Evolutionary conservation across 2,888 invertebrate genomes (phyloP), one percentile per base, ranked within the genome.

Genomic region (Aromia moschata): DNA sequence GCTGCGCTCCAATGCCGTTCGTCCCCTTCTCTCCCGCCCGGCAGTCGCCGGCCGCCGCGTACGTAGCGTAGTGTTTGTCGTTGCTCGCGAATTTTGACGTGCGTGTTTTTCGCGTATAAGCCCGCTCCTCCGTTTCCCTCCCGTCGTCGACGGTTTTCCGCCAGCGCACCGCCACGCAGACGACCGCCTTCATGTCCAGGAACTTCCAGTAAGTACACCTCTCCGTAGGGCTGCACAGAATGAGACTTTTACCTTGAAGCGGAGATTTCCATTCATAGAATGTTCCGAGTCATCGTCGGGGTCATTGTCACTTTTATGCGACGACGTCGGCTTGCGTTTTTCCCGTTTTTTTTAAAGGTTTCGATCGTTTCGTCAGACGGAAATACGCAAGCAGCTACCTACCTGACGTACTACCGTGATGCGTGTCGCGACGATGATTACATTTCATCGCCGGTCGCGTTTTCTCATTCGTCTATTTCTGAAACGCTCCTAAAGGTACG

Each of bases 251-350:
- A 65, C 66, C 68, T 68, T 68, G 67, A 68, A 67, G 57, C 43
- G 33, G 51, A 62, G 56, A 62, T 65, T 65, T 63, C 65, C 70
- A 70, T 70, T 70, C 70, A 70, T 70, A 65, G 65, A 70, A 64
- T 67, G 67, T 65, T 60, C 63, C 62, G 55, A 62, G 62, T 67
- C 63, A 64, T 10, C 55, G 64, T 59, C 67, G 60, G 62, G 70
- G 68, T 68, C 68, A 68, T 68, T 68, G 68, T 60, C 70, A 60
- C 60, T 69, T 67, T 55, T 60, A 60, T 63, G 56, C 10, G 46
- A 52, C 47, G 40, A 40, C 46, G 46, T 37, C 2, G 5, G 20
- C 37, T 49, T 49, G 33, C 33, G 47, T 49, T 49, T 49, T 49
- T 15, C 25, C n/a, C n/a, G n/a, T n/a, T n/a, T 49, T 30, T 5